Base-by-base conservation (phyloP, 1,140 invertebrate species). In the Dreissena rostriformis region DNA sequence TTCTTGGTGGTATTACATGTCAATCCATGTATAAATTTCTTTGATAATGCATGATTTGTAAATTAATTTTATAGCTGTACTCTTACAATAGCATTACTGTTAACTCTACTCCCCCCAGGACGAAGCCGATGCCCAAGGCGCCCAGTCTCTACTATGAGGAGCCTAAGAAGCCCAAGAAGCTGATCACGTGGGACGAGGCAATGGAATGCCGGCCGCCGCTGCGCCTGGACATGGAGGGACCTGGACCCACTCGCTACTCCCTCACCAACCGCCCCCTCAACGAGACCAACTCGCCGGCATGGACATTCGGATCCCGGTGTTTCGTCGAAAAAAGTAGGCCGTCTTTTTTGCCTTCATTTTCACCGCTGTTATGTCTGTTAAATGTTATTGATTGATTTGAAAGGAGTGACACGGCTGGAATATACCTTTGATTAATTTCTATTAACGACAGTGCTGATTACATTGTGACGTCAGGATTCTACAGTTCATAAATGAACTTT, bases 211-310 rank as follows among this genome's bases (percentile, higher is more conserved):
- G 91, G 12, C 91, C 91, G 7, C 91, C 91, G 11, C 85, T 92
- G 0, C 70, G 88, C 49, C 87, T 91, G 14, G 91, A 92, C 77
- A 89, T 92, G 90, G 90, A 92, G 19, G 91, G 91, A 5, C 91
- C 91, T 2, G 86, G 85, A 0, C 89, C 90, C 0, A 91, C 90
- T n/a, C 66, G 88, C 0, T 92, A 92, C 80, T 90, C 90, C 1
- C 90, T 91, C 1, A 75, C 74, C 17, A 90, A 88, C 67, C 91
- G 90, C 84, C 91, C 91, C 0, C 80, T 92, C 0, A 85, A 89
- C 28, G 91, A 92, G 71, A 92, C 88, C 11, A 92, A 92, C 67
- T 86, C 91, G 12, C 91, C 91, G 6, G 85, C 90, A 0, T 92
- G 84, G 84, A 87, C 90, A 7, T 92, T 92, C 73, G 90, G 91